These are phyloP conservation scores for Andrena trimmerana DNA, from an alignment of 2,888 invertebrate genomes.

Conservation along the genomic window DNA sequence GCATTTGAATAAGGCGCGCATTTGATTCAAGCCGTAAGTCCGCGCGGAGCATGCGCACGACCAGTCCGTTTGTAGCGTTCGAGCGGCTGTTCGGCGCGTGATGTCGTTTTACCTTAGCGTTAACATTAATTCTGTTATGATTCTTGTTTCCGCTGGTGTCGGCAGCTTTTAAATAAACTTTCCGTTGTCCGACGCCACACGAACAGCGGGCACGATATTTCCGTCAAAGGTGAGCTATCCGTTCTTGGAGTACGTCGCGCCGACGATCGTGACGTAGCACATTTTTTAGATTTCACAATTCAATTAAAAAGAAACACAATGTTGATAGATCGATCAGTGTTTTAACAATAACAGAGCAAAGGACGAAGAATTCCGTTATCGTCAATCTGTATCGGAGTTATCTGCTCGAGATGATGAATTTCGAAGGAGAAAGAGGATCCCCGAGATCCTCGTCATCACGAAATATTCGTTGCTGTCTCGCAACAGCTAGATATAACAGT, in stretches of 20 bases:
- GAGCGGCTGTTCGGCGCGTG: conserved; percentile 19
- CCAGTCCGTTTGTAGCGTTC: conserved; percentile 20
- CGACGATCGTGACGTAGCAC: conserved; percentile 56
- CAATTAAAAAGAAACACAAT: conserved; percentile 37
- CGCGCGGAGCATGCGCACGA: conserved; percentile 36
- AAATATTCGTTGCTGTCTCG: conserved; percentile 60
- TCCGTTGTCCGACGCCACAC: not conserved
- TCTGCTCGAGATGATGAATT: conserved; percentile 58
- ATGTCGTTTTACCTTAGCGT: conserved; percentile 26
- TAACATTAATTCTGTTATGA: conserved; percentile 9
- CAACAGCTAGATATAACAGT: conserved; percentile 63
- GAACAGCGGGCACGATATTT: conserved; percentile 11
- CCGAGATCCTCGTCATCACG: conserved; percentile 58
- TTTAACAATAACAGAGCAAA: conserved; percentile 55
- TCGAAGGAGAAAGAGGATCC: conserved; percentile 53
- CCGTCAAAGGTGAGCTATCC: conserved; percentile 45
- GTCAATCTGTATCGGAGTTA: conserved; percentile 53
- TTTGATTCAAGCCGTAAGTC: not conserved
- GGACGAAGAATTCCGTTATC: conserved; percentile 58
- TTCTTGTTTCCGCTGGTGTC: conserved; percentile 3
- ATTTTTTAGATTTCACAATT: conserved; percentile 47
- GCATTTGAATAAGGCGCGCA: not conserved
- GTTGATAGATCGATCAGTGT: conserved; percentile 54
- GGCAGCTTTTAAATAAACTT: conserved; percentile 1
- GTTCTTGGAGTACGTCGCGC: conserved; percentile 19